Percentiles rank a stretch among this genome's conserved stretches.
Conservation (phyloP, 2,113 vertebrate species). For the Smithornis capensis region DNA sequence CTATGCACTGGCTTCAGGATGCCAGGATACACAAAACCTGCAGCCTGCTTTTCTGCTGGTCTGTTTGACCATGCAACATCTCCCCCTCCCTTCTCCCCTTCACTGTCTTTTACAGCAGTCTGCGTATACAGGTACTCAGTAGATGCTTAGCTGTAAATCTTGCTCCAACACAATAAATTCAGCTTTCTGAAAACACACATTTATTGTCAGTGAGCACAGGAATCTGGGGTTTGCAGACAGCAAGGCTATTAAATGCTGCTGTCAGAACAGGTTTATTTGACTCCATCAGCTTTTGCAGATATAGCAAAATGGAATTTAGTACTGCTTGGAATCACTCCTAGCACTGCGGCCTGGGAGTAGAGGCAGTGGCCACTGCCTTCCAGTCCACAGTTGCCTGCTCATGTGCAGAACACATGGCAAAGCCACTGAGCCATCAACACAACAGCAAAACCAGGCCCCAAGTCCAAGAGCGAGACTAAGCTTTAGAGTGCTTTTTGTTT, state of each 20-base stretch:
- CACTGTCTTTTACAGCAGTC: not conserved
- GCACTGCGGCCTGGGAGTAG: not conserved
- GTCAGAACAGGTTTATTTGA: conserved; percentile 67
- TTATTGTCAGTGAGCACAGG: conserved; percentile 20
- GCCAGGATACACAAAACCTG: not conserved
- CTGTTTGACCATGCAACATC: not conserved
- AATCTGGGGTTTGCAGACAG: not conserved
- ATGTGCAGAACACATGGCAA: not conserved
- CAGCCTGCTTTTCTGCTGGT: not conserved
- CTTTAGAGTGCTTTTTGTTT: not conserved
- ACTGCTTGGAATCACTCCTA: not conserved
- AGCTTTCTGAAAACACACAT: conserved; percentile 41
- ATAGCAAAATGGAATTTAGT: not conserved
- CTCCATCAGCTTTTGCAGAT: conserved; percentile 23
- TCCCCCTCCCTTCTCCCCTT: not conserved
- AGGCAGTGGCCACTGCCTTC: not conserved
- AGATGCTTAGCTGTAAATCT: conserved; percentile 45
- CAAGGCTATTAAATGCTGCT: conserved; percentile 62
- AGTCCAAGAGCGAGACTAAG: fast-evolving
- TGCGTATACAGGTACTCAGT: not conserved
- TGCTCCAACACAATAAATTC: conserved; percentile 49
- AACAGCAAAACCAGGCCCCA: not conserved
- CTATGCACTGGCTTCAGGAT: not conserved
- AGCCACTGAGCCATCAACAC: not conserved
- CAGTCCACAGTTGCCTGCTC: not conserved